Conservation (phyloP, 2,113 vertebrate genomes). For the Lasiurus borealis region DNA sequence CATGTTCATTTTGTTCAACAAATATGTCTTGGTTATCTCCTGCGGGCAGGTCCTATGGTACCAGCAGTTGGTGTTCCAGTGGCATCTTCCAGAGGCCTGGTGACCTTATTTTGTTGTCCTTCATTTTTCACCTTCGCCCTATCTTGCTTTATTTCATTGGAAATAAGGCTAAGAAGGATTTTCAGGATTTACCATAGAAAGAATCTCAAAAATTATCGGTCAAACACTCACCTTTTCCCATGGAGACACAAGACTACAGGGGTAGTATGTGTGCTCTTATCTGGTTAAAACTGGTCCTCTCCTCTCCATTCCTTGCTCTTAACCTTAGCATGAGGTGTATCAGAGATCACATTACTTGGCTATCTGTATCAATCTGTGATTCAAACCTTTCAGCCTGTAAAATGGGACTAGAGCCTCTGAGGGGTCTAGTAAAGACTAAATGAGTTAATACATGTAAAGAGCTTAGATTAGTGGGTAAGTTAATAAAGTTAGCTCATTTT, state of each 20-base stretch:
- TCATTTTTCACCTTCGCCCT: not conserved
- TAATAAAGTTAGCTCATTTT: conserved; percentile 5
- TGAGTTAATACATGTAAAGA: not conserved
- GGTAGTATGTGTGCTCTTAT: not conserved
- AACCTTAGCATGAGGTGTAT: not conserved
- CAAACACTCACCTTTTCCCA: not conserved
- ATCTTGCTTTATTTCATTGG: not conserved
- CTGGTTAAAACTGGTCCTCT: not conserved
- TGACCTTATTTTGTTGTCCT: not conserved
- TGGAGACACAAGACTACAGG: not conserved
- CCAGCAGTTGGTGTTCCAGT: not conserved
- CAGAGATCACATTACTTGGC: not conserved
- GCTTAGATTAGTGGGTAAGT: not conserved
- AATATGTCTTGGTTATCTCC: not conserved
- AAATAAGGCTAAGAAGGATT: not conserved
- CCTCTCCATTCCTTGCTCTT: not conserved
- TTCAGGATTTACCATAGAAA: not conserved
- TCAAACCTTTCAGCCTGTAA: not conserved
- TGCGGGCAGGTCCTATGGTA: not conserved
- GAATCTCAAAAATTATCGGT: not conserved
- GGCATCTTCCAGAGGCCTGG: not conserved
- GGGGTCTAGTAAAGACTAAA: not conserved
- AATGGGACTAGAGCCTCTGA: not conserved
- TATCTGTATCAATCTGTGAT: not conserved
- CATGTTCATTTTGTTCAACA: not conserved